phyloP scores from a whole-genome alignment of 37 sponge, comb jelly and placozoan species.

The Beroe forskalii region DNA sequence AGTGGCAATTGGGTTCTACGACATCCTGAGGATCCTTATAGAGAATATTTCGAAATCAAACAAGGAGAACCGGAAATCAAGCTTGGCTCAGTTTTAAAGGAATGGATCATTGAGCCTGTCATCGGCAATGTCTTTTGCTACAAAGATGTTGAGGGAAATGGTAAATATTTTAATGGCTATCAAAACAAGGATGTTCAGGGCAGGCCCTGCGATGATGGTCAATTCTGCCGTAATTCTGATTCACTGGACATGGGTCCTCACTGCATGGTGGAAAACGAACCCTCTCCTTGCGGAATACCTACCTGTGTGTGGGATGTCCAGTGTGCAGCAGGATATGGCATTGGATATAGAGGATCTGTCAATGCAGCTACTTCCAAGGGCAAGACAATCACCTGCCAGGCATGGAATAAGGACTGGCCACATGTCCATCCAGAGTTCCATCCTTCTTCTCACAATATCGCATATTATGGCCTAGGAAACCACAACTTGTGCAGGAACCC shows the following conservation, averaged over 20 bases:
- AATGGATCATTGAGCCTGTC: not conserved
- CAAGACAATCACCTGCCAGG: not conserved
- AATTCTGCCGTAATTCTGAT: conserved; percentile 3
- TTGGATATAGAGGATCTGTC: conserved; percentile 23
- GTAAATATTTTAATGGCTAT: not conserved
- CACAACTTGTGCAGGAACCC: conserved; percentile 44
- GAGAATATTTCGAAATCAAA: not conserved
- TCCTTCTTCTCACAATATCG: not conserved
- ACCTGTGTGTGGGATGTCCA: conserved; percentile 31
- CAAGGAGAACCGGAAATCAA: conserved; percentile 4
- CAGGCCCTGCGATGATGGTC: not conserved
- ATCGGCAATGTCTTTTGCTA: conserved; percentile 35
- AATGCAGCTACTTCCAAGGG: not conserved
- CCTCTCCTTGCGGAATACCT: conserved; percentile 10
- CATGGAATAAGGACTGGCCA: conserved; percentile 29
- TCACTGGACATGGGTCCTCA: not conserved
- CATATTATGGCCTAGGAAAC: conserved; percentile 9
- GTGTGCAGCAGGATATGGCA: not conserved
- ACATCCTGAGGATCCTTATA: not conserved
- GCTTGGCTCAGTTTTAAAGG: not conserved
- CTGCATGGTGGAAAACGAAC: not conserved
- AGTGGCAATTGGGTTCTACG: conserved; percentile 15
- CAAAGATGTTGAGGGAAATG: not conserved
- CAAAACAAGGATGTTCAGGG: not conserved
- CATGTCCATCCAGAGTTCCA: conserved; percentile 34